phyloP scores from a whole-genome alignment of 2,888 invertebrate species.

The Digitonthophagus gazella region DNA sequence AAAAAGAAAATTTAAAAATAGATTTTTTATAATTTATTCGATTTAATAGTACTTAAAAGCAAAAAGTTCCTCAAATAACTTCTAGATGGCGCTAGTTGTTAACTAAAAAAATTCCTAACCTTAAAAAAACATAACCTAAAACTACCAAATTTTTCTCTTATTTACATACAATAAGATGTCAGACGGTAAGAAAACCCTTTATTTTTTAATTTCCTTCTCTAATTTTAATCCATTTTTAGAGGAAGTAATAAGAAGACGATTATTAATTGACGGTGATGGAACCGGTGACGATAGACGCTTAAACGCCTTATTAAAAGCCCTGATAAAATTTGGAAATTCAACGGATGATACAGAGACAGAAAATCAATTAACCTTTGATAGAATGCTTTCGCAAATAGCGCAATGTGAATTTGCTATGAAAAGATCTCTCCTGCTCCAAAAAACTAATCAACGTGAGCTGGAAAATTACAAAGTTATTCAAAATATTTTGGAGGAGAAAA shows the following conservation, averaged over 20 bases:
- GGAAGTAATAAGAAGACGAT: slow-evolving; percentile 86
- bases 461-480: slow-evolving; percentile 78
- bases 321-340: slow-evolving; percentile 76
- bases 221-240: slow-evolving; percentile 74
- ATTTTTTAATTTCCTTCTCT: no score
- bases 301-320: slow-evolving; percentile 78
- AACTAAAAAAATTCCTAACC: no score
- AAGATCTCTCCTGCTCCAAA: slow-evolving; percentile 75
- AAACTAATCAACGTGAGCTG: slow-evolving; percentile 82
- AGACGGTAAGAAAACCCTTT: slow-evolving; percentile 26
- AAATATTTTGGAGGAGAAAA: slow-evolving; percentile 73
- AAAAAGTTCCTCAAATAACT: no score
- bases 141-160: neutral
- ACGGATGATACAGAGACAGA: slow-evolving; percentile 66
- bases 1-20: no score
- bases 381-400: slow-evolving; percentile 77
- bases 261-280: slow-evolving; percentile 95
- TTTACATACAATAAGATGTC: no score
- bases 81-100: no score
- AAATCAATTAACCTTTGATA: slow-evolving; percentile 70
- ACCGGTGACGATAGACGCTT: slow-evolving; percentile 92
- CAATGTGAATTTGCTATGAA: slow-evolving; percentile 87
- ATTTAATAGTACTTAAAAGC: no score
- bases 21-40: no score
- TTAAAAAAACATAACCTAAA: slow-evolving; percentile 21